These are phyloP conservation scores for Theocolax elegans DNA, from an alignment of 1,140 invertebrate genomes.

Conservation along the genomic window DNA sequence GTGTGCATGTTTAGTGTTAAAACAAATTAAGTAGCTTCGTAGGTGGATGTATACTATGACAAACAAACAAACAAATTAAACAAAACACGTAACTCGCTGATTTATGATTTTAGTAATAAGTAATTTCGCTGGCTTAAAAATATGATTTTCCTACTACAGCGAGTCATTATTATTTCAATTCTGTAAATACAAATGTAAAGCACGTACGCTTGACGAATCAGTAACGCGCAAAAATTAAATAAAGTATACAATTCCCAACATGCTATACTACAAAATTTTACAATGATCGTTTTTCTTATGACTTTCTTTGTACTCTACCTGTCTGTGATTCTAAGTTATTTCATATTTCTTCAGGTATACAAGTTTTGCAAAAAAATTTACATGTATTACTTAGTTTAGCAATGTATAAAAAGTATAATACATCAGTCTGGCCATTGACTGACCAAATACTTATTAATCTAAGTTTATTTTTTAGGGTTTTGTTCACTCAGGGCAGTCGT, in stretches of 20 bases:
- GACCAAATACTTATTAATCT: conserved; percentile 55
- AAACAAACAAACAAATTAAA: neutral
- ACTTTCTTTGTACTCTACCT: conserved; percentile 58
- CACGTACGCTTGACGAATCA: conserved; percentile 31
- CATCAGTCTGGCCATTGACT: conserved; percentile 61
- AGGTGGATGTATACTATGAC: conserved; percentile 27
- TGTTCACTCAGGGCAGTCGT: conserved; percentile 23
- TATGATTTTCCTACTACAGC: conserved; percentile 2
- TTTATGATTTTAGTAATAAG: too few relatives aligned
- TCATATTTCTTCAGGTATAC: conserved; percentile 55
- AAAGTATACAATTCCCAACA: conserved; percentile 49
- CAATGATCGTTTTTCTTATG: conserved; percentile 51
- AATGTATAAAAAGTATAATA: conserved; percentile 64
- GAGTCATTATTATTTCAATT: conserved; percentile 10
- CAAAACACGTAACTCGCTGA: too few relatives aligned
- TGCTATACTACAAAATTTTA: conserved; percentile 60
- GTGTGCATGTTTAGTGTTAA: conserved; percentile 33
- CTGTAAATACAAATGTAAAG: conserved; percentile 44
- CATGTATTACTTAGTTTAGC: conserved; percentile 56
- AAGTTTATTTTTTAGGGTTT: conserved; percentile 28
- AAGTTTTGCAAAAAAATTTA: conserved; percentile 57
- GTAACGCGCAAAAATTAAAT: conserved; percentile 45
- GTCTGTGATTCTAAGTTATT: conserved; percentile 54
- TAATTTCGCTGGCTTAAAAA: conserved; percentile 47
- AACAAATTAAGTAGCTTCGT: conserved; percentile 43